phyloP scores from a whole-genome alignment of 1,140 invertebrate genomes.

The Augochlora pura region DNA sequence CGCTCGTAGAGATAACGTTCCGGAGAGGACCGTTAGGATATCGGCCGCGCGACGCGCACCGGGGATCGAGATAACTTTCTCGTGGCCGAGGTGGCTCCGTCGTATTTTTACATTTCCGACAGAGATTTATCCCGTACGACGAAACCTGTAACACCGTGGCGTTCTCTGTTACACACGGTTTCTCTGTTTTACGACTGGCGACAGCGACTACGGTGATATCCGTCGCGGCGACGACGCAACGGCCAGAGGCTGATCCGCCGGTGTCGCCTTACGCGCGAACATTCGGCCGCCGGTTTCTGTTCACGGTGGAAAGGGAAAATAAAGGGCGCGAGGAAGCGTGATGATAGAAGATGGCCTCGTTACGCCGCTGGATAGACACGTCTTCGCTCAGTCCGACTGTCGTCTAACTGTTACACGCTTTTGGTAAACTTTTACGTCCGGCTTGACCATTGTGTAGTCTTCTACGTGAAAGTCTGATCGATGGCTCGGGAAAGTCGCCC shows the following conservation, averaged over 20 bases:
- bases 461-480: too few relatives aligned
- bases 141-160: neutral
- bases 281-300: too few relatives aligned
- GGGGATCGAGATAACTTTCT: slow-evolving; percentile 21
- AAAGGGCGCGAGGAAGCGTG: too few relatives aligned
- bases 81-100: neutral
- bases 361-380: too few relatives aligned
- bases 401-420: too few relatives aligned
- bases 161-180: slow-evolving; percentile 6
- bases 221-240: neutral
- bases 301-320: too few relatives aligned
- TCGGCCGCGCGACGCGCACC: neutral
- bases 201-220: neutral
- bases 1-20: neutral
- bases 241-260: neutral
- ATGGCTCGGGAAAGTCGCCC: too few relatives aligned
- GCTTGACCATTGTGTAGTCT: too few relatives aligned
- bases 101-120: slow-evolving; percentile 17
- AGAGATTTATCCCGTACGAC: slow-evolving; percentile 16
- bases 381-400: too few relatives aligned
- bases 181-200: slow-evolving; percentile 12
- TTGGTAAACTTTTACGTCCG: too few relatives aligned
- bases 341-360: too few relatives aligned
- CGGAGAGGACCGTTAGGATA: neutral
- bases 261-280: slow-evolving; percentile 12